Conservation (phyloP, 2,797 vertebrate species). For the Crocodylus rhombifer region DNA sequence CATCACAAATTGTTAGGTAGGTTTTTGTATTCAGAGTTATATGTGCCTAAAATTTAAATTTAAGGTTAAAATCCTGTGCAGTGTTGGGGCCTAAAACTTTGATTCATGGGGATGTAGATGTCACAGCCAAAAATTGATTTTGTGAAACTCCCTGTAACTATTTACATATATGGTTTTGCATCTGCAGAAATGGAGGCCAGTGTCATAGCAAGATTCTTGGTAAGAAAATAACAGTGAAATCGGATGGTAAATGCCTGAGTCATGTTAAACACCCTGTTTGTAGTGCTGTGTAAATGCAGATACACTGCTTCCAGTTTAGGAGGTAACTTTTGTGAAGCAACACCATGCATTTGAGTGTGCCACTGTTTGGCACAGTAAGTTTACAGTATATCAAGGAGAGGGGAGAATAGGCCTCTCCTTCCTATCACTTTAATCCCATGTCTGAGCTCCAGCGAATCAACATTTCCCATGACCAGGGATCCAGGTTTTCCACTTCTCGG, state of each 20-base stretch:
- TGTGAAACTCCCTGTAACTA: neutral
- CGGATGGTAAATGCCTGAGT: neutral
- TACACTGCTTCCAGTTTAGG: no score
- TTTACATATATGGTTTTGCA: accelerated
- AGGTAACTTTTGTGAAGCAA: no score
- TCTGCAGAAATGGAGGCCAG: neutral
- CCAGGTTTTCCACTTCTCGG: no score
- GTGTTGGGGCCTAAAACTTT: neutral
- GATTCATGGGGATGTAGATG: neutral
- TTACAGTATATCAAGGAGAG: neutral
- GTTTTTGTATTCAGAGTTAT: neutral
- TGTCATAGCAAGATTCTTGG: neutral
- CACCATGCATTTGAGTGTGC: no score
- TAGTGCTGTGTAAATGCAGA: no score
- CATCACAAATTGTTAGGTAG: neutral
- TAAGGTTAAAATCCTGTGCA: neutral
- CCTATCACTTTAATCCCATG: neutral
- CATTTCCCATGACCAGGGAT: neutral
- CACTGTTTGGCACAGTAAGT: no score
- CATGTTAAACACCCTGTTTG: no score
- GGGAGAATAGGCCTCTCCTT: neutral
- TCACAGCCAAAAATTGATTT: neutral
- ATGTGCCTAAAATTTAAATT: neutral
- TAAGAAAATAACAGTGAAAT: neutral
- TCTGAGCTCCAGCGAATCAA: neutral